Evolutionary conservation across 2,113 vertebrate genomes (phyloP), one percentile per base, ranked within the genome.

Genomic region (Willisornis vidua): DNA sequence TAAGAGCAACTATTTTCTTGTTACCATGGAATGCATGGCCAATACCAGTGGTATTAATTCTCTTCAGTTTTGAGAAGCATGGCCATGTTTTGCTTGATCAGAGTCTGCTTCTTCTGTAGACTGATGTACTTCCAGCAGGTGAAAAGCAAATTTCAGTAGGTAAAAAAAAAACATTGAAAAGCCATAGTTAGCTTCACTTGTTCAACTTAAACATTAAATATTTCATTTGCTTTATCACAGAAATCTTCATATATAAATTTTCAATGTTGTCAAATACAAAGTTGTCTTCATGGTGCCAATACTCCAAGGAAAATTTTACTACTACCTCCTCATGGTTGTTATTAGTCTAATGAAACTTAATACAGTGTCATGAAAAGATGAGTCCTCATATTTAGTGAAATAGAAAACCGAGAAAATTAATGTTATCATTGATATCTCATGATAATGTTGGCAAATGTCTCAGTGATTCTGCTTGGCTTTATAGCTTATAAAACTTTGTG

Each of bases 171-270:
- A 43, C 5, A 25, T 23, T 71, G 28, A 37, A 76, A 61, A 75
- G 5, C 41, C 55, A 43, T 19, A 52, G 25, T 46, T 76, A 66
- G 8, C 22, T 72, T 87, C 37, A 46, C 23, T 80, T 74, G 41
- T 93, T 87, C 90, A 87, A 70, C 28, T 74, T 87, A 65, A 90
- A 79, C 37, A 92, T 74, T 49, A 59, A 90, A 73, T 51, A 58
- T 24, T 70, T 55, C 8, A 3, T 22, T 85, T 65, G 35, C 35
- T 73, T 85, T 86, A 22, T 81, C 55, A 96, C 5, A 51, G 26
- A 52, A 75, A 91, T 91, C 78, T 92, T 93, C 28, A 67, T 18
- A 28, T 65, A 51, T 55, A 77, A 45, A 57, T 86, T 87, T 89
- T 65, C 43, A 48, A 1, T 71, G 43, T 80, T 81, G 39, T 84